Evolutionary conservation across 2,113 vertebrate species (phyloP).

Genomic region (Probosciger aterrimus): DNA sequence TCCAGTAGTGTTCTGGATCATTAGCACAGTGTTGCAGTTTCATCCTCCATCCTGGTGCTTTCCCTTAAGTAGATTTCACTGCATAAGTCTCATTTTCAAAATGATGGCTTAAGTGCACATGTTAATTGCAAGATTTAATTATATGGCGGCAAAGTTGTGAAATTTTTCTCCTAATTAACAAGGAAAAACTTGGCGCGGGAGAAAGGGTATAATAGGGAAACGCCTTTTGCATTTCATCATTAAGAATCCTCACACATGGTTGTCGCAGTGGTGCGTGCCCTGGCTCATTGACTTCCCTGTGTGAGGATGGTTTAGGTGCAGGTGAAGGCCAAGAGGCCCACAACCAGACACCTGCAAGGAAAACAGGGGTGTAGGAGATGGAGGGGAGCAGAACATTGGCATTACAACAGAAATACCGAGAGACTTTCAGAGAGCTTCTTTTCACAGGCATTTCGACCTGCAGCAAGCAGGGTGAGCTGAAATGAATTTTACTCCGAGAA

Average conservation of each 20-base stretch:
- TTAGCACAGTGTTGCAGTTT: background rate
- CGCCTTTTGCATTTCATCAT: background rate
- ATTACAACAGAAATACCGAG: background rate
- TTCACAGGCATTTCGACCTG: background rate
- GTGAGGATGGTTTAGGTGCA: background rate
- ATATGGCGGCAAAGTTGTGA: slow-evolving; percentile 11
- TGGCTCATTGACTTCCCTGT: background rate
- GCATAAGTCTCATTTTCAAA: slow-evolving; percentile 27
- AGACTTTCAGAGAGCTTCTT: background rate
- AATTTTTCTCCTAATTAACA: slow-evolving; percentile 49
- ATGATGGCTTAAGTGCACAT: slow-evolving; percentile 27
- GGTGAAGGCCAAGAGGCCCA: background rate
- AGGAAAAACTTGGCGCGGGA: background rate
- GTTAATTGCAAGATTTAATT: slow-evolving; percentile 62
- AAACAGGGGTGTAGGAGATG: background rate
- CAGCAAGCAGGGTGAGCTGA: background rate
- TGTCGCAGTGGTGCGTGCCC: background rate
- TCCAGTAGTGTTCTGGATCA: slow-evolving; percentile 15
- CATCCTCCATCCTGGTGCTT: background rate
- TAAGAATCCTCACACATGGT: background rate
- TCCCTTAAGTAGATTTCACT: background rate
- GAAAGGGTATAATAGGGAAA: background rate
- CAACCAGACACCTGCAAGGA: background rate
- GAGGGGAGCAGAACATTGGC: background rate
- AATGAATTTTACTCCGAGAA: background rate